These are phyloP conservation scores for Ceriagrion tenellum DNA, from an alignment of 2,888 invertebrate genomes.

Conservation along the genomic window DNA sequence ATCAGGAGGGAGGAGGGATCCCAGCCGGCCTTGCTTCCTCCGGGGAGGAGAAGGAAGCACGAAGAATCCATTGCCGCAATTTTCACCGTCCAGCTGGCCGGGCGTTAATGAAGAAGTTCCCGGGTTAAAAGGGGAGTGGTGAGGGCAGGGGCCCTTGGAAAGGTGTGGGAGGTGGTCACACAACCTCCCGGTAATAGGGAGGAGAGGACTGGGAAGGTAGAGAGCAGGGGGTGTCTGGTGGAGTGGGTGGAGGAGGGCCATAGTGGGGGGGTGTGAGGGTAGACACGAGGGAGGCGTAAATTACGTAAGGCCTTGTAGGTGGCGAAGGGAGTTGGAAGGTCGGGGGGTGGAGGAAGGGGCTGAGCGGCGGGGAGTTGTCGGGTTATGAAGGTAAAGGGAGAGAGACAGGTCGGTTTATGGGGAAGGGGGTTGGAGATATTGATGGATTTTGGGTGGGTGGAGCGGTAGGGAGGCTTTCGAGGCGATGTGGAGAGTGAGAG, in stretches of 20 bases:
- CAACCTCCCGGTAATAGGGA: neutral
- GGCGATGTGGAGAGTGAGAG: neutral
- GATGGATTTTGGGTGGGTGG: neutral
- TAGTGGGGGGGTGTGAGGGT: neutral
- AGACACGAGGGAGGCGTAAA: neutral
- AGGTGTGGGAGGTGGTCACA: neutral
- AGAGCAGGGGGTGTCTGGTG: neutral
- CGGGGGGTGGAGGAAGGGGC: neutral
- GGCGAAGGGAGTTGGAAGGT: neutral
- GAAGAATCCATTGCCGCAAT: conserved; percentile 36
- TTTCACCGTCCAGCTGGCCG: conserved; percentile 36
- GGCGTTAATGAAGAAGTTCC: conserved; percentile 31
- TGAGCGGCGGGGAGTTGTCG: neutral
- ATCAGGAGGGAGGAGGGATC: neutral
- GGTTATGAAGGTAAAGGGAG: conserved; percentile 35
- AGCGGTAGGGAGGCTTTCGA: neutral
- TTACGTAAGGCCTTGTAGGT: neutral
- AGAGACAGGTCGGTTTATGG: conserved; percentile 25
- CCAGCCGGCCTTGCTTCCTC: neutral
- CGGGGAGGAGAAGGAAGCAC: neutral
- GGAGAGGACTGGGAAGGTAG: neutral
- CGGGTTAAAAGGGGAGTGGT: neutral
- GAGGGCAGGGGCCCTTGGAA: neutral
- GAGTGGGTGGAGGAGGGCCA: neutral
- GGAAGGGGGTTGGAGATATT: neutral